Conservation (phyloP, 2,797 vertebrate species). For the Myripristis jacobus region DNA sequence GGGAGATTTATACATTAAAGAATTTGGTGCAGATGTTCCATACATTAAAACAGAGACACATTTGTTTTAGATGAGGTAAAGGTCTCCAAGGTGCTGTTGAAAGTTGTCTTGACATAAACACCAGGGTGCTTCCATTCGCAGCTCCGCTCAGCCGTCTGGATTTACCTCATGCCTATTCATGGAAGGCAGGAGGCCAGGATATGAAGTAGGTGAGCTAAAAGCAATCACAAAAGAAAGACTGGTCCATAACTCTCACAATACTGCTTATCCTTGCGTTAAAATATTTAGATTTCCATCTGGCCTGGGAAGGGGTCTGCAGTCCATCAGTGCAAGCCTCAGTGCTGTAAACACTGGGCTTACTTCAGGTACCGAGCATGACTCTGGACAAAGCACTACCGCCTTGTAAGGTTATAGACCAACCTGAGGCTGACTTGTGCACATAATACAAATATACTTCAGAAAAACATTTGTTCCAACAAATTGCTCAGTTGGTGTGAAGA, state of each 20-base stretch:
- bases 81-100: constrained; percentile 21
- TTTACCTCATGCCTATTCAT: constrained; percentile 36
- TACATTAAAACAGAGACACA: neutral
- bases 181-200: constrained; percentile 13
- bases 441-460: neutral
- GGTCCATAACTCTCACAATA: constrained; percentile 57
- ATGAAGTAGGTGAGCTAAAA: constrained; percentile 45
- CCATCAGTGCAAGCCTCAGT: constrained; percentile 68
- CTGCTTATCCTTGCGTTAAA: constrained; percentile 72
- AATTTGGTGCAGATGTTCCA: neutral
- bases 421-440: constrained; percentile 1
- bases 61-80: constrained; percentile 10
- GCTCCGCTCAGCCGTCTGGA: constrained; percentile 16
- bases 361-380: constrained; percentile 69
- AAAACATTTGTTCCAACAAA: neutral
- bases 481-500: neutral
- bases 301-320: constrained; percentile 75
- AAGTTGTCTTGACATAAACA: constrained; percentile 12
- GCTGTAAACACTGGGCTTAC: constrained; percentile 77
- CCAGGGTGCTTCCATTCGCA: constrained; percentile 29
- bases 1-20: neutral
- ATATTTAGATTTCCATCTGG: constrained; percentile 83
- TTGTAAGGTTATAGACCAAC: constrained; percentile 76
- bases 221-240: constrained; percentile 24
- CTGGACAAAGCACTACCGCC: constrained; percentile 56